Evolutionary conservation across 2,797 vertebrate species (phyloP), one percentile per base, ranked within the genome.

Genomic region (Phoxinus dragarum): DNA sequence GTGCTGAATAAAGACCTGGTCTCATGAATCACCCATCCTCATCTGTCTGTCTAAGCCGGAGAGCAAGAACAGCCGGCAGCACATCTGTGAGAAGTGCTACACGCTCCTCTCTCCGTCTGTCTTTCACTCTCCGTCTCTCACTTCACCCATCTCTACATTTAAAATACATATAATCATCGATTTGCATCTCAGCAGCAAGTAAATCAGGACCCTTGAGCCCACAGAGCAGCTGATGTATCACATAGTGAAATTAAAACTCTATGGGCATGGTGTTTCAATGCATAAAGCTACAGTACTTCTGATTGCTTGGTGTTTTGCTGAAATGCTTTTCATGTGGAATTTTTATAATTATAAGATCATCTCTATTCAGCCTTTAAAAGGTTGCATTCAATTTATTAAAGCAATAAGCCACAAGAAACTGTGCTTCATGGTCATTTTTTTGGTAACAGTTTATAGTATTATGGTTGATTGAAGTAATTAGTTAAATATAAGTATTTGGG

Each of bases 1-100:
- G 93, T 91, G 93, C 90, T 89, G 92, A 93, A 93, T 94, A 93
- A 94, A 94, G 93, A 91, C 91, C 88, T 86, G 91, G 88, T 90
- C 93, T 93, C 89, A 88, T 94, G 94, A 95, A 94, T 96, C 93
- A 94, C 87, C 84, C 84, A 27, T 68, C 72, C 56, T 69, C 72
- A 56, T 73, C 69, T 80, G 77, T 71, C 80, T 74, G 36, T 64
- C 77, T 80, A 27, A 86, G 80, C 71, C 11, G 3, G 66, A 74
- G 80, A 49, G 77, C 19, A 44, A 49, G 74, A 90, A 88, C 87
- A 90, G 81, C 87, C 78, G 77, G 86, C 59, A 52, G 52, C 85
- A 86, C 89, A 86, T 90, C 87, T 89, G 87, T 69, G 80, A 80
- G 81, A 80, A 73, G 80, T 44, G 67, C 36, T 69, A 76, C 66